phyloP scores from a whole-genome alignment of 2,797 vertebrate genomes.

The Halcyon leucocephala region DNA sequence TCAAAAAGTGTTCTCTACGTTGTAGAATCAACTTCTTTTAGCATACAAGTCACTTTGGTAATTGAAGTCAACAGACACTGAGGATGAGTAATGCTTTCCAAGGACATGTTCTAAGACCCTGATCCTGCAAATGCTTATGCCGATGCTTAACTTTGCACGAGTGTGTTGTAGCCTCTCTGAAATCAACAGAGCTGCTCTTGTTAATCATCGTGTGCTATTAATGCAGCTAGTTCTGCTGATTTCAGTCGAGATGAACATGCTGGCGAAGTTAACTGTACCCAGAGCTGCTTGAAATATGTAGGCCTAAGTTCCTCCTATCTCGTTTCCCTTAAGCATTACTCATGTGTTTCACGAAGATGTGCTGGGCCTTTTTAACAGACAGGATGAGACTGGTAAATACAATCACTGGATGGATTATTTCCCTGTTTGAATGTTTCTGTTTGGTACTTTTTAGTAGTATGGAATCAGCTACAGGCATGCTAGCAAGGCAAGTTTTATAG shows the following conservation, averaged over 20 bases:
- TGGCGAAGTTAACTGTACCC: neutral
- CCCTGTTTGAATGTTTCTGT: neutral
- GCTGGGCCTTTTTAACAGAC: neutral
- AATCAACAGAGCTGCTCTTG: neutral
- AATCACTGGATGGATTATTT: neutral
- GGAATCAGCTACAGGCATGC: neutral
- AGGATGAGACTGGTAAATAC: neutral
- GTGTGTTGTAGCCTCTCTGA: neutral
- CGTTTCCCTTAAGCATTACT: neutral
- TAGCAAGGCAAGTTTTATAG: neutral
- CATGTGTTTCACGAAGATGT: slow-evolving; percentile 5
- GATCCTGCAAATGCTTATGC: slow-evolving; percentile 52
- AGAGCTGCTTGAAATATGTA: neutral
- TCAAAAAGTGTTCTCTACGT: neutral
- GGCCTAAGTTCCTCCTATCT: slow-evolving; percentile 28
- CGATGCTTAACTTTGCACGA: slow-evolving; percentile 26
- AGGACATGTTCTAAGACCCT: slow-evolving; percentile 64
- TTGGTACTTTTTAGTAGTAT: neutral
- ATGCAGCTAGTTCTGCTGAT: neutral
- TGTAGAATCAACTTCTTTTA: slow-evolving; percentile 37
- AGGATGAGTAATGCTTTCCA: slow-evolving; percentile 70
- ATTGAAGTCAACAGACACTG: slow-evolving; percentile 57
- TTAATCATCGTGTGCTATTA: neutral
- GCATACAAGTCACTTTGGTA: slow-evolving; percentile 42
- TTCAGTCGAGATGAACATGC: neutral